Percentiles rank a stretch among this genome's conserved stretches.
These are phyloP conservation scores for Meandrina meandrites DNA, from an alignment of 92 coral and sea anemone genomes.

Conservation along the genomic window DNA sequence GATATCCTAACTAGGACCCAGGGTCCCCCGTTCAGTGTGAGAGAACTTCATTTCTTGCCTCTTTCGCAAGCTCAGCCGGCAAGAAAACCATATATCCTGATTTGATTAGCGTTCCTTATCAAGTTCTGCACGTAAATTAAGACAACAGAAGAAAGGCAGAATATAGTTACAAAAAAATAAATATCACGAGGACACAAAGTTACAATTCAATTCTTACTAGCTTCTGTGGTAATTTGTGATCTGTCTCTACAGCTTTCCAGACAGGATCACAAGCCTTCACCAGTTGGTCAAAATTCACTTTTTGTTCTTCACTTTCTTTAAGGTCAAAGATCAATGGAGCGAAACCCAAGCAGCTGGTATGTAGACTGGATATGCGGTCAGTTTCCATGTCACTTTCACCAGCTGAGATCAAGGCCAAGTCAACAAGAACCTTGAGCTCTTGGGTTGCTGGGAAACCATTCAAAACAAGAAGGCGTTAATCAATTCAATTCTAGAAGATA, in stretches of 20 bases:
- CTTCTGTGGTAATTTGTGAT: constrained; percentile 48
- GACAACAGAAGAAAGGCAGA: not conserved
- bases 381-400: constrained; percentile 84
- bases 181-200: not conserved
- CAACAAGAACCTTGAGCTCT: constrained; percentile 70
- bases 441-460: constrained; percentile 46
- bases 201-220: constrained; percentile 38
- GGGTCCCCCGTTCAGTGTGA: too few species aligned
- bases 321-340: constrained; percentile 78
- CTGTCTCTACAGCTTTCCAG: constrained; percentile 68
- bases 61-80: too few species aligned
- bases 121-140: too few species aligned
- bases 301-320: constrained; percentile 1
- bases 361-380: constrained; percentile 75
- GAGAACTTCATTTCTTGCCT: too few species aligned
- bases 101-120: too few species aligned
- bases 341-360: constrained; percentile 85
- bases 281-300: constrained; percentile 57
- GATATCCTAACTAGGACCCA: too few species aligned
- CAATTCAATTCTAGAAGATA: not conserved
- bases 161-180: not conserved
- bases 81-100: too few species aligned
- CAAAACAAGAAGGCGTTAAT: not conserved
- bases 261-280: constrained; percentile 69
- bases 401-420: constrained; percentile 77